These are phyloP conservation scores for Kryptolebias marmoratus DNA, from an alignment of 2,113 vertebrate species.

Conservation along the genomic window DNA sequence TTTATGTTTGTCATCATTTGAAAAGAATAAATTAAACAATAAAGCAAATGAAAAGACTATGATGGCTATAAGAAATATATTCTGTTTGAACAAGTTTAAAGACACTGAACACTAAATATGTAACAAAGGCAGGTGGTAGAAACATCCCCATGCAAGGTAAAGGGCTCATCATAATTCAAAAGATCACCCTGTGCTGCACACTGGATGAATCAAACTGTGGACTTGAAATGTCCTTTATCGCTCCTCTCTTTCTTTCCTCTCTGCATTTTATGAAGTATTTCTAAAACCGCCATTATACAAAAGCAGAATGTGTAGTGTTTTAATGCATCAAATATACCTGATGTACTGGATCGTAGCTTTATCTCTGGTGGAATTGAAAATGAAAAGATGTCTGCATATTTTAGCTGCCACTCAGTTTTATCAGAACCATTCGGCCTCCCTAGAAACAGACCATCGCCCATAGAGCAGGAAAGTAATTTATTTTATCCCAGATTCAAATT, in stretches of 20 bases:
- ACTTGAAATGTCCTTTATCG: constrained; percentile 57
- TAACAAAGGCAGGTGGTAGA: constrained; percentile 22
- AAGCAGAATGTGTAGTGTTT: constrained; percentile 34
- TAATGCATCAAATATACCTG: constrained; percentile 36
- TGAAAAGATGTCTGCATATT: constrained; percentile 1
- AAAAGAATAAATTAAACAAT: not conserved
- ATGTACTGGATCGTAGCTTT: constrained; percentile 36
- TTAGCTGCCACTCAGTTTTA: constrained; percentile 53
- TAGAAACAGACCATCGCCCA: constrained; percentile 8
- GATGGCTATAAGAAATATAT: not conserved
- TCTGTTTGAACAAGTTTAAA: not conserved
- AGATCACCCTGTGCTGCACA: constrained; percentile 33
- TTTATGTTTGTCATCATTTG: too few species aligned
- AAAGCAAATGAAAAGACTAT: not conserved
- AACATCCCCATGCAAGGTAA: constrained; percentile 23
- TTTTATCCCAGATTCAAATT: constrained; percentile 14
- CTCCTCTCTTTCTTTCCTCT: constrained; percentile 45
- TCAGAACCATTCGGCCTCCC: constrained; percentile 27
- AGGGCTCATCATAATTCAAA: constrained; percentile 48
- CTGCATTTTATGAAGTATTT: constrained; percentile 62
- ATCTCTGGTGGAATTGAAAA: constrained; percentile 38
- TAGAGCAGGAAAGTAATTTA: constrained; percentile 27
- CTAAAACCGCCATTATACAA: constrained; percentile 45
- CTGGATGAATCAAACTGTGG: constrained; percentile 62
- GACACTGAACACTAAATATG: not conserved